phyloP scores from a whole-genome alignment of 2,113 vertebrate species.

The Athene noctua region DNA sequence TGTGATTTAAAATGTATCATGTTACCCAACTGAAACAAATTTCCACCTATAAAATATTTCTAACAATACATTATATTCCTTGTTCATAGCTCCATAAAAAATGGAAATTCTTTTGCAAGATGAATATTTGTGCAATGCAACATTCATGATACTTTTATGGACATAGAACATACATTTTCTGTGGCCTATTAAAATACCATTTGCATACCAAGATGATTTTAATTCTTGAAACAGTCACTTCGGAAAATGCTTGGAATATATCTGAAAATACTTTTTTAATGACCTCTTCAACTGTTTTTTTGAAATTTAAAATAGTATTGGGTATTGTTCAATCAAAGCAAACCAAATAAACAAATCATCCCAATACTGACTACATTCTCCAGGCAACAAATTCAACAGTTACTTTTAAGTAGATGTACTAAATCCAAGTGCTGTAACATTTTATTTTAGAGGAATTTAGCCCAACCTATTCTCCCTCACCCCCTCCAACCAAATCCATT shows the following conservation, averaged over 20 bases:
- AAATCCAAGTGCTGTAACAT: conserved; percentile 27
- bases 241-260: background rate
- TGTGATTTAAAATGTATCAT: background rate
- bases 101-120: background rate
- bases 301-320: background rate
- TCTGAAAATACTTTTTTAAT: background rate
- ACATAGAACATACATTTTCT: background rate
- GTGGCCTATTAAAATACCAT: background rate
- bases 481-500: conserved; percentile 64
- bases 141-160: background rate
- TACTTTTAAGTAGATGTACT: conserved; percentile 40
- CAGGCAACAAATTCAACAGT: conserved; percentile 37
- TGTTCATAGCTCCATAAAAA: background rate
- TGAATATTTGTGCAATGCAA: background rate
- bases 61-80: background rate
- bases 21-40: background rate
- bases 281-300: background rate
- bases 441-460: conserved; percentile 59
- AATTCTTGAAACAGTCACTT: background rate
- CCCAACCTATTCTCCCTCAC: conserved; percentile 29
- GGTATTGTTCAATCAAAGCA: conserved; percentile 11
- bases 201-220: background rate
- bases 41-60: background rate
- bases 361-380: background rate
- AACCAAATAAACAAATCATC: background rate